phyloP scores from a whole-genome alignment of 2,113 vertebrate species.

The Hoplias malabaricus region DNA sequence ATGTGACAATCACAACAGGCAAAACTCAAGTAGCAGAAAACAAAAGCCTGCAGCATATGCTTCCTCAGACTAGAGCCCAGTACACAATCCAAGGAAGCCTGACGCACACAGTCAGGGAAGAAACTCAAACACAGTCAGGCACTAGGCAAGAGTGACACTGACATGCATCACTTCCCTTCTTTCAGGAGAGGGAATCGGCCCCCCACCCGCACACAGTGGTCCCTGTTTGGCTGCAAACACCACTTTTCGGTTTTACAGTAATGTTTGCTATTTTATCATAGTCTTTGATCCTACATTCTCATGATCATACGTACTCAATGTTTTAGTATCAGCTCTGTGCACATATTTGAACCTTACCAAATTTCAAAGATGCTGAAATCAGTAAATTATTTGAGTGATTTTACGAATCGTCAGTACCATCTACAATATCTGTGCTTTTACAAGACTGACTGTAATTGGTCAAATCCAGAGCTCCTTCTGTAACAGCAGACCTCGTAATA shows the following conservation, averaged over 20 bases:
- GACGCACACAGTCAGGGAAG: slow-evolving; percentile 60
- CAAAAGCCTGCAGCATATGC: slow-evolving; percentile 26
- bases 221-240: neutral
- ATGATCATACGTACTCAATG: too few relatives aligned
- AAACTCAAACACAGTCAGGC: slow-evolving; percentile 58
- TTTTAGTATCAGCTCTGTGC: too few relatives aligned
- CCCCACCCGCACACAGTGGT: neutral
- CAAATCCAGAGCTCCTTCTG: too few relatives aligned
- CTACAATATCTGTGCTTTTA: too few relatives aligned
- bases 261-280: too few relatives aligned
- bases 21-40: slow-evolving; percentile 21
- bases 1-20: neutral
- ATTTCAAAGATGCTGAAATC: too few relatives aligned
- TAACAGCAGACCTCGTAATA: too few relatives aligned
- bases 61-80: slow-evolving; percentile 42
- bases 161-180: slow-evolving; percentile 70
- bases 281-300: too few relatives aligned
- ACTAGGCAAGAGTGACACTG: slow-evolving; percentile 22
- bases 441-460: too few relatives aligned
- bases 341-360: too few relatives aligned
- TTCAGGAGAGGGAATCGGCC: slow-evolving; percentile 52
- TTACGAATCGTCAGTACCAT: too few relatives aligned
- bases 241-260: neutral
- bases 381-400: too few relatives aligned
- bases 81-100: slow-evolving; percentile 74